These are phyloP conservation scores for Coptodon rendalli DNA, from an alignment of 2,113 vertebrate species.

Conservation along the genomic window DNA sequence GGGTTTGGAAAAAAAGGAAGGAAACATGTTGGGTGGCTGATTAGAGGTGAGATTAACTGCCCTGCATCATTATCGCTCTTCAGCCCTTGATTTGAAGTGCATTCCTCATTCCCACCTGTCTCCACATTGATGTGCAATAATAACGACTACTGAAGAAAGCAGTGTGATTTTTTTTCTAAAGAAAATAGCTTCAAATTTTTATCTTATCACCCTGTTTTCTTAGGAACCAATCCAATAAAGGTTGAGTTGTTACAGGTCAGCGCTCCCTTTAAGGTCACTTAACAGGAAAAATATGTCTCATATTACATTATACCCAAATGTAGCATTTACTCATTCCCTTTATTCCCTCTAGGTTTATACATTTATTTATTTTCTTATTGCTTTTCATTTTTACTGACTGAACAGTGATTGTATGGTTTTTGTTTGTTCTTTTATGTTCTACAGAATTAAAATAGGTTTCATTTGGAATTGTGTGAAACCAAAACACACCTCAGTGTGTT, in stretches of 20 bases:
- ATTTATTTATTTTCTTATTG: constrained; percentile 50
- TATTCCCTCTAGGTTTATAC: constrained; percentile 1
- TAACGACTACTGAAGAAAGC: constrained; percentile 56
- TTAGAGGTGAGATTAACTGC: background rate
- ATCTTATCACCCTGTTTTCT: background rate
- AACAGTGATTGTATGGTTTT: background rate
- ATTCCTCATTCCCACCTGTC: background rate
- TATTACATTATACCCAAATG: background rate
- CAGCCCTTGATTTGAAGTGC: background rate
- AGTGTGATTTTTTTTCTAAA: background rate
- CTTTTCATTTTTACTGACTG: constrained; percentile 12
- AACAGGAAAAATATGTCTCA: background rate
- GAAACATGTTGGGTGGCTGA: background rate
- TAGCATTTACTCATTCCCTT: constrained; percentile 12
- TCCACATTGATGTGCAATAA: constrained; percentile 66
- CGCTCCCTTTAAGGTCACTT: background rate
- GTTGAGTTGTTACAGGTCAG: background rate
- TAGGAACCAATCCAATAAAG: background rate
- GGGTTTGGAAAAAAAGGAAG: background rate
- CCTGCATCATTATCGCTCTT: background rate
- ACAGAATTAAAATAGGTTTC: background rate
- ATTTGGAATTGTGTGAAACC: constrained; percentile 1
- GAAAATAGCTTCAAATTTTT: background rate
- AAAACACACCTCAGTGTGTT: background rate
- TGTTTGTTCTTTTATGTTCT: background rate